Evolutionary conservation across 2,113 vertebrate genomes (phyloP).

Genomic region (Arizona elegans): DNA sequence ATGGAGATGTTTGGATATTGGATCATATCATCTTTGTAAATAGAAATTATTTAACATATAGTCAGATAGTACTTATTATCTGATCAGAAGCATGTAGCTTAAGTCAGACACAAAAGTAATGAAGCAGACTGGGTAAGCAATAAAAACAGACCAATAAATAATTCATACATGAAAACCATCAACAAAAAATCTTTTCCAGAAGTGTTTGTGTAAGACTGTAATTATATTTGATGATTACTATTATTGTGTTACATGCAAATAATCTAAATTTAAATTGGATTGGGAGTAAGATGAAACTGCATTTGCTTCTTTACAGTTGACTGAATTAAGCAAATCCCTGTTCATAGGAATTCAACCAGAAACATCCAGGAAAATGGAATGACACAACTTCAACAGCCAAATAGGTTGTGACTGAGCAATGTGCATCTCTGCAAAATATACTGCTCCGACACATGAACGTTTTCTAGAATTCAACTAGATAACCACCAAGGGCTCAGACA

Average conservation of each 20-base stretch:
- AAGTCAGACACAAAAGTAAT: constrained; percentile 38
- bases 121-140: constrained; percentile 42
- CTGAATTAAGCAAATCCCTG: constrained; percentile 32
- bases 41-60: constrained; percentile 28
- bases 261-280: constrained; percentile 37
- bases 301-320: constrained; percentile 44
- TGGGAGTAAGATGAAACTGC: constrained; percentile 27
- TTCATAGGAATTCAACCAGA: constrained; percentile 19
- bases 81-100: constrained; percentile 47
- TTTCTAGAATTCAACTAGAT: background rate
- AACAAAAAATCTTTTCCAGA: constrained; percentile 42
- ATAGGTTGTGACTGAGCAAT: constrained; percentile 2
- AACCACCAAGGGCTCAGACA: background rate
- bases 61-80: constrained; percentile 32
- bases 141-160: constrained; percentile 35
- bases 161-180: constrained; percentile 46
- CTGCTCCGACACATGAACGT: constrained; percentile 34
- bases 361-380: background rate
- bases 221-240: constrained; percentile 47
- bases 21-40: constrained; percentile 22
- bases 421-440: background rate
- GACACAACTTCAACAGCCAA: background rate
- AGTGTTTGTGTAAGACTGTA: constrained; percentile 27
- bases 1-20: background rate
- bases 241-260: constrained; percentile 31